Base-by-base conservation (phyloP, 2,888 invertebrate genomes). In the Cryptus armator region DNA sequence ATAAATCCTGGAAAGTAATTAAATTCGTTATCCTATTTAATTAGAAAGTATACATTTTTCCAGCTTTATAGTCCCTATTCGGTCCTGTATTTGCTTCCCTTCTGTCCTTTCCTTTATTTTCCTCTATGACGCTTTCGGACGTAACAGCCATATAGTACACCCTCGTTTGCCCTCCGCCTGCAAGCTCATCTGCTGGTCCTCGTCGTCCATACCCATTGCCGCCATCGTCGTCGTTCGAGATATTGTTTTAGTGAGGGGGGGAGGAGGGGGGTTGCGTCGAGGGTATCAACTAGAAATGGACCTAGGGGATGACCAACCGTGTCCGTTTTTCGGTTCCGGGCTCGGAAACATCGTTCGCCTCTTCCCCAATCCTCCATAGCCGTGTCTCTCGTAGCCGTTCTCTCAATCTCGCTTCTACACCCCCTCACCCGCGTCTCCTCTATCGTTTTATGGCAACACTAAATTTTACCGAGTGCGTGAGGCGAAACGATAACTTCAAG, bases 371-470 rank as follows among this genome's bases (percentile, higher is more conserved):
- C 53, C 71, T 48, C 48, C 71, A 43, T 44, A 12, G 66, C 64
- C 44, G 46, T 71, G 71, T 62, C 56, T 74, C 77, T 56, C 77
- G 53, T 43, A 16, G 43, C 66, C 37, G 37, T 56, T 46, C 74
- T 74, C 79, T 81, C 81, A 68, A 81, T 86, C 72, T 83, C 83
- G 70, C 66, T 81, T 37, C 68, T 32, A 16, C 72, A 62, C 66
- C 72, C 59, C 64, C 56, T 14, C 43, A 53, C 72, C 24, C 53
- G 43, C 44, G 44, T 43, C 75, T 74, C 62, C 81, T 48, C 66
- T 78, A 80, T 83, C 78, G 86, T 84, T 86, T 86, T 86, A 86
- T 76, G 72, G 79, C 86, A 32, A 72, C 77, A 72, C 76, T 84
- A 84, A 86, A 86, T 86, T 86, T 76, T 59, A 71, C 70, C 66